Percentiles rank a stretch among this genome's conserved stretches.
Evolutionary conservation across 2,797 vertebrate species (phyloP).

Genomic region (Lithobates sylvaticus): DNA sequence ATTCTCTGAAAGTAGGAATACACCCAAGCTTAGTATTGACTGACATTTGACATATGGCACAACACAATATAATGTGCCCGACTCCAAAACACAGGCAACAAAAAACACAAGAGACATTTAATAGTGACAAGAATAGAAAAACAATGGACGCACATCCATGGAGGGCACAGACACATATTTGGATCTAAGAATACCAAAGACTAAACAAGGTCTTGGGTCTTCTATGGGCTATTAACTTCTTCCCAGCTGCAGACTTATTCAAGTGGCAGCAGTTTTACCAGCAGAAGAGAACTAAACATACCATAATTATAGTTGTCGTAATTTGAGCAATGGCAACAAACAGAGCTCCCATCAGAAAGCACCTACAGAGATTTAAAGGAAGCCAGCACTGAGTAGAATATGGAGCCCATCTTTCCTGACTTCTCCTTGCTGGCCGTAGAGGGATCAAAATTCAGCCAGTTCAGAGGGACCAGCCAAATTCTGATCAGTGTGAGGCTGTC

Average conservation of each 20-base stretch:
- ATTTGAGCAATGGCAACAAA: neutral
- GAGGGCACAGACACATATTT: constrained; percentile 12
- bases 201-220: neutral
- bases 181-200: constrained; percentile 28
- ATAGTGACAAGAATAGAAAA: constrained; percentile 28
- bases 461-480: no score
- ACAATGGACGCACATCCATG: neutral
- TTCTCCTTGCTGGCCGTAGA: no score
- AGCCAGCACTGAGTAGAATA: no score
- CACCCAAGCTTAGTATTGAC: constrained; percentile 9
- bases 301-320: neutral
- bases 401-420: no score
- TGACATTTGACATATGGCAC: constrained; percentile 10
- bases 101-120: neutral
- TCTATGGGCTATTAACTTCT: neutral
- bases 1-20: constrained; percentile 67
- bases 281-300: neutral
- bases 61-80: neutral
- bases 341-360: no score
- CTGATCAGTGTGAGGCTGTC: no score
- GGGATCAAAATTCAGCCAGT: no score
- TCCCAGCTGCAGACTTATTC: neutral
- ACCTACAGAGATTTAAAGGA: no score
- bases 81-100: constrained; percentile 4
- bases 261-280: neutral